Evolutionary conservation across 2,888 invertebrate species (phyloP).

Genomic region (Pollenia labialis): DNA sequence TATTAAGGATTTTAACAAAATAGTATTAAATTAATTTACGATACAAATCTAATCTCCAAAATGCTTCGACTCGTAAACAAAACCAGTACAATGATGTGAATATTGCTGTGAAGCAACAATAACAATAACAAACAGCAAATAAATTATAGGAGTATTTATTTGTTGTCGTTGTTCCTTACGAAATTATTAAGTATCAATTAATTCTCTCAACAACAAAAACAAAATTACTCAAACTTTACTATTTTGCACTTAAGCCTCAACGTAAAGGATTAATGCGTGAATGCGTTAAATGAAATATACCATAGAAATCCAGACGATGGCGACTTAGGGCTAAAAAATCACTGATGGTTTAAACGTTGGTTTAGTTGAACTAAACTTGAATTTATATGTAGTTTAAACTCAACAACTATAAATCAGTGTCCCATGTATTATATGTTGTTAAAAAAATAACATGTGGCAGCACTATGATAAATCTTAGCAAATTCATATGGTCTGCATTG

Average conservation of each 20-base stretch:
- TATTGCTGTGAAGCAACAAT: not conserved
- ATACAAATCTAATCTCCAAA: not conserved
- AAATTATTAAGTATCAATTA: conserved; percentile 54
- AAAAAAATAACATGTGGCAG: too few species aligned
- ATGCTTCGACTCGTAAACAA: not conserved
- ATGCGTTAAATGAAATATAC: conserved; percentile 66
- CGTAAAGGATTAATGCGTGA: conserved; percentile 70
- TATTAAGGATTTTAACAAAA: conserved; percentile 51
- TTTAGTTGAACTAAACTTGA: too few species aligned
- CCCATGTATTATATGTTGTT: too few species aligned
- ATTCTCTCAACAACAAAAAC: conserved; percentile 23
- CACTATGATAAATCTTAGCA: too few species aligned
- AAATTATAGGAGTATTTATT: conserved; percentile 35
- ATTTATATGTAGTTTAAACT: too few species aligned
- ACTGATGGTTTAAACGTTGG: too few species aligned
- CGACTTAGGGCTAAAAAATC: too few species aligned
- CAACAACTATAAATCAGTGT: too few species aligned
- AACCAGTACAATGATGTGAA: not conserved
- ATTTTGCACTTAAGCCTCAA: conserved; percentile 60
- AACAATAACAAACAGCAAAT: conserved; percentile 3
- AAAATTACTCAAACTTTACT: conserved; percentile 45
- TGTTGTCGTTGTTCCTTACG: conserved; percentile 4
- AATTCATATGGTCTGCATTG: too few species aligned
- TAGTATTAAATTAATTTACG: conserved; percentile 44
- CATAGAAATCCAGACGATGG: conserved; percentile 46